Percentiles rank a stretch among this genome's conserved stretches.
phyloP scores from a whole-genome alignment of 2,113 vertebrate genomes.

The Periophthalmodon schlosseri region DNA sequence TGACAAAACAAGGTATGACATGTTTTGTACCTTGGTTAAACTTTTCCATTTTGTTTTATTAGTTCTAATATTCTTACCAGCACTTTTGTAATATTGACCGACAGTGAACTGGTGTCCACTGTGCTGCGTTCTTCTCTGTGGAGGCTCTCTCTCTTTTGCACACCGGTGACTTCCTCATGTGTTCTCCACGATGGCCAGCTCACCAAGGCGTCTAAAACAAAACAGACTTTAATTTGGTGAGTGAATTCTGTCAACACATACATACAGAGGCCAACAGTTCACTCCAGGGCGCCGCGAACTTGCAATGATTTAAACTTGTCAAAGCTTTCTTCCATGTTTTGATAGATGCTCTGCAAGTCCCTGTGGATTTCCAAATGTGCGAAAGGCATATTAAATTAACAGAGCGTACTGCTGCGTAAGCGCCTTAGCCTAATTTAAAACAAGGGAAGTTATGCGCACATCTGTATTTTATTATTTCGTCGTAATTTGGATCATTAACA shows the following conservation, averaged over 20 bases:
- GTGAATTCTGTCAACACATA: conserved; percentile 8
- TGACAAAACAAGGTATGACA: neutral
- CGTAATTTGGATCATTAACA: conserved; percentile 32
- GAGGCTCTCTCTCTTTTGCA: conserved; percentile 52
- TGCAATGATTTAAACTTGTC: neutral
- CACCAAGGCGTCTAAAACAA: conserved; percentile 38
- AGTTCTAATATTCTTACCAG: conserved; percentile 78
- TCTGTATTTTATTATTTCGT: conserved; percentile 40
- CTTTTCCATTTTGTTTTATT: neutral
- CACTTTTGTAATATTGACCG: conserved; percentile 78
- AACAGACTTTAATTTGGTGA: conserved; percentile 10
- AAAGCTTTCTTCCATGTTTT: neutral
- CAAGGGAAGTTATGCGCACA: conserved; percentile 16
- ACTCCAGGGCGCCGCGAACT: neutral
- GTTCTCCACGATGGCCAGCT: conserved; percentile 29
- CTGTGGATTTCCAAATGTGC: conserved; percentile 5
- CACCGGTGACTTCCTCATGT: conserved; percentile 20
- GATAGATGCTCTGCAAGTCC: neutral
- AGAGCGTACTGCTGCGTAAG: neutral
- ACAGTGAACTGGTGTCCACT: conserved; percentile 79
- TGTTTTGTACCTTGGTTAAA: neutral
- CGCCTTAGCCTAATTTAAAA: neutral
- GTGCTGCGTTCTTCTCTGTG: conserved; percentile 74
- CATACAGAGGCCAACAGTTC: neutral
- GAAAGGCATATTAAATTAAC: conserved; percentile 4